A percentile compares a stretch with the other conserved stretches of the same genome.
Conservation (phyloP, 2,888 invertebrate species). For the Drosophila buzzatii region DNA sequence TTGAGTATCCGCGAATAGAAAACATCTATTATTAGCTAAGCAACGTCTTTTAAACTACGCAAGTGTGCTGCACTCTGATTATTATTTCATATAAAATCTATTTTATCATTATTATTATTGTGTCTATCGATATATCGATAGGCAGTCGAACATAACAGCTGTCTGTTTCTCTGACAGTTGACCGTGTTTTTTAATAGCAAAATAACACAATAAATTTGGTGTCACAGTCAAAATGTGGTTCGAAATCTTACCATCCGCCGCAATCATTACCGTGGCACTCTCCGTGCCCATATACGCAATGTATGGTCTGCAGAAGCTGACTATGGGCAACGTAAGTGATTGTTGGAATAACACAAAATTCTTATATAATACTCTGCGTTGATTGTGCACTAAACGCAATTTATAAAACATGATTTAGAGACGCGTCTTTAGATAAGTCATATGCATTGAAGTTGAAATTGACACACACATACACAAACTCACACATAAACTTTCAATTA, state of each 20-base stretch:
- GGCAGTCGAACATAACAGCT: slow-evolving; percentile 34
- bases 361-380: slow-evolving; percentile 81
- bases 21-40: no score
- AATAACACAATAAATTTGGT: slow-evolving; percentile 42
- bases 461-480: background rate
- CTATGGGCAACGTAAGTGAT: slow-evolving; percentile 88
- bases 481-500: slow-evolving; percentile 3
- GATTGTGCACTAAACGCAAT: slow-evolving; percentile 54
- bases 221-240: slow-evolving; percentile 88
- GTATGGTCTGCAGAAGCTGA: slow-evolving; percentile 88
- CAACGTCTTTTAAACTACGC: background rate
- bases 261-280: slow-evolving; percentile 87
- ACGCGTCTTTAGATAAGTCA: background rate
- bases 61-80: background rate
- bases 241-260: slow-evolving; percentile 89
- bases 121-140: slow-evolving; percentile 47
- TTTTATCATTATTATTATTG: background rate
- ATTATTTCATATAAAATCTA: background rate
- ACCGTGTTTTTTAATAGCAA: slow-evolving; percentile 39
- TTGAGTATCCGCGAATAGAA: background rate
- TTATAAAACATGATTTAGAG: slow-evolving; percentile 67
- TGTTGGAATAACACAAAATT: slow-evolving; percentile 51
- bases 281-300: slow-evolving; percentile 88
- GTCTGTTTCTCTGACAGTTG: slow-evolving; percentile 19
- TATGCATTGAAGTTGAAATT: slow-evolving; percentile 10